Percentiles rank a stretch among this genome's conserved stretches.
These are phyloP conservation scores for Phallusia fumigata DNA, from an alignment of 23 tunicate genomes.

Conservation along the genomic window DNA sequence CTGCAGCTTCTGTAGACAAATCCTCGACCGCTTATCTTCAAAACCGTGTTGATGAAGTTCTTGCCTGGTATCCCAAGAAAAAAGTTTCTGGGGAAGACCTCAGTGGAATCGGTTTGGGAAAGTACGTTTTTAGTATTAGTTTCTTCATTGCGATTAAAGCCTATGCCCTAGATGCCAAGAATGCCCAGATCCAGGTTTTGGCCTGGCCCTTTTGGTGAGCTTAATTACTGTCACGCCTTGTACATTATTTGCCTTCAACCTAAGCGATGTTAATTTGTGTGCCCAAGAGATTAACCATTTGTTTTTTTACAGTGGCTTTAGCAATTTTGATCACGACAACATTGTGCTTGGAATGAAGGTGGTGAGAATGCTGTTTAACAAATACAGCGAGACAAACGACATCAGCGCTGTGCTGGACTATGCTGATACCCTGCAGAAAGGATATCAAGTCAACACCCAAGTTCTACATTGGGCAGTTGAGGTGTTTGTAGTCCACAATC, in stretches of 20 bases:
- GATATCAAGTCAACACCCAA: slow-evolving; percentile 60
- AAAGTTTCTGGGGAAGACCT: slow-evolving; percentile 45
- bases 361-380: slow-evolving; percentile 54
- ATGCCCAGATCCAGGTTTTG: too few relatives aligned
- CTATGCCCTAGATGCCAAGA: too few relatives aligned
- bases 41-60: slow-evolving; percentile 42
- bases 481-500: slow-evolving; percentile 56
- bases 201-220: too few relatives aligned
- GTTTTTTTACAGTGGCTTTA: slow-evolving; percentile 21
- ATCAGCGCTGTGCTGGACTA: slow-evolving; percentile 48
- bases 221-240: too few relatives aligned
- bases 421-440: slow-evolving; percentile 70
- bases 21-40: slow-evolving; percentile 24
- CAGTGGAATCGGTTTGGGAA: slow-evolving; percentile 70
- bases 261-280: too few relatives aligned
- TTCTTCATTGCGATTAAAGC: too few relatives aligned
- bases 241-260: too few relatives aligned
- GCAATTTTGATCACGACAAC: slow-evolving; percentile 38
- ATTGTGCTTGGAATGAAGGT: slow-evolving; percentile 28
- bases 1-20: slow-evolving; percentile 19
- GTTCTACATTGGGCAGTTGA: slow-evolving; percentile 87
- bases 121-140: slow-evolving; percentile 38
- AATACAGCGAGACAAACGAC: slow-evolving; percentile 62
- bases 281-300: too few relatives aligned
- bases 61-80: slow-evolving; percentile 63